Evolutionary conservation across 2,113 vertebrate species (phyloP), one percentile per base, ranked within the genome.

Genomic region (Gallinago undulata): DNA sequence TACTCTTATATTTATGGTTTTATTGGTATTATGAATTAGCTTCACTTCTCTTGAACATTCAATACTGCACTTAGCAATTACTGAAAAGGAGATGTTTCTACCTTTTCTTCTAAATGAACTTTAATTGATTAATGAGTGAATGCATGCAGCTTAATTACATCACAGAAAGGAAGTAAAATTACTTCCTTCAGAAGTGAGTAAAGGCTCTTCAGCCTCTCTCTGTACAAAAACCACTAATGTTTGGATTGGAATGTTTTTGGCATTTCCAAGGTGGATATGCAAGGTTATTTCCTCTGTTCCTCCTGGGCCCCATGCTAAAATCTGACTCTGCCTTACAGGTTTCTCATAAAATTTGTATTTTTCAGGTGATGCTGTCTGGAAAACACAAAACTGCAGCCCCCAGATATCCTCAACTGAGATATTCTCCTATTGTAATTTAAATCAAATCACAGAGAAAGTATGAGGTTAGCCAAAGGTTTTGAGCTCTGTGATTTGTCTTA

Each of bases 401-500:
- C 30, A 60, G 39, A 37, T 75, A 89, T 51, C 25, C 28, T 60
- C 31, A 66, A 13, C 24, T 16, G 47, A 80, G n/a, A 15, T 51
- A 19, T 64, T 35, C 21, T 57, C 28, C 45, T 59, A 2, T 0
- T 8, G 18, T 13, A 45, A 30, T 73, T 41, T 64, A 21, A 21
- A 75, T 76, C 19, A 62, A 84, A 62, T 69, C 47, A 6, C 21
- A 4, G 19, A 8, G 51, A 35, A 47, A n/a, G 35, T n/a, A 57
- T 3, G 53, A 78, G 94, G 94, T 96, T 95, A 96, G 91, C 91
- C 96, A 94, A 83, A 96, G 94, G 79, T 95, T 88, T 72, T 76
- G 67, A 47, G 93, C 35, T 85, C 93, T 90, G 77, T n/a, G 39
- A 45, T 93, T 87, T 93, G n/a, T 95, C 93, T 83, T 76, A 57